Conservation (phyloP, 2,113 vertebrate genomes). For the Lepidothrix coronata region DNA sequence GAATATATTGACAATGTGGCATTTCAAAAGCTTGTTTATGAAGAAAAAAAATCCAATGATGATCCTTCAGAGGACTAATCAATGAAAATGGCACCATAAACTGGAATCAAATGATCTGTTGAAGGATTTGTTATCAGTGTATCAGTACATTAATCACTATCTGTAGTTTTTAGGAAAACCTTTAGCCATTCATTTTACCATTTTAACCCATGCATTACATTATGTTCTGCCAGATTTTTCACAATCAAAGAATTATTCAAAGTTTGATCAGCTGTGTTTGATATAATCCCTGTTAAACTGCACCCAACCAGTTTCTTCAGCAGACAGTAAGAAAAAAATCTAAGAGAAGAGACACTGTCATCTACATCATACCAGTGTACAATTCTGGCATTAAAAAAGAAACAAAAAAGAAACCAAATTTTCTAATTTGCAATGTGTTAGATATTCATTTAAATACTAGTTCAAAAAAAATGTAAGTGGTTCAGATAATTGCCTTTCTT, state of each 20-base stretch:
- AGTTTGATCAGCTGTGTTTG: background rate
- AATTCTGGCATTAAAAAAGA: background rate
- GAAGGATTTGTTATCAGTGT: conserved; percentile 6
- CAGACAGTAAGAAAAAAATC: background rate
- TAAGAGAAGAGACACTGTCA: background rate
- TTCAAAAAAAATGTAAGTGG: background rate
- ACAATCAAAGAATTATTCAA: conserved; percentile 23
- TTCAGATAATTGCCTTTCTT: background rate
- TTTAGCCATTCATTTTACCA: conserved; percentile 21
- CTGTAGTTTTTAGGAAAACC: conserved; percentile 4
- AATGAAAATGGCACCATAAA: conserved; percentile 33
- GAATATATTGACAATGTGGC: background rate
- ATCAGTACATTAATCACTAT: conserved; percentile 26
- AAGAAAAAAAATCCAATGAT: background rate
- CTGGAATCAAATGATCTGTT: background rate
- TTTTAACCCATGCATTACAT: background rate
- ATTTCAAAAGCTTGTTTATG: conserved; percentile 48
- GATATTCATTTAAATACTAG: background rate
- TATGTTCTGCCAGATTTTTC: conserved; percentile 12
- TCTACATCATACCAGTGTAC: background rate
- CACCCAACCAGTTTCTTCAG: background rate
- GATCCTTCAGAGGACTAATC: conserved; percentile 29
- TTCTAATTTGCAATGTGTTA: background rate
- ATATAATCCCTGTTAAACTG: background rate
- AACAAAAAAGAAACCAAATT: background rate